These are phyloP conservation scores for Aporophyla nigra DNA, from an alignment of 2,888 invertebrate species.

Conservation along the genomic window DNA sequence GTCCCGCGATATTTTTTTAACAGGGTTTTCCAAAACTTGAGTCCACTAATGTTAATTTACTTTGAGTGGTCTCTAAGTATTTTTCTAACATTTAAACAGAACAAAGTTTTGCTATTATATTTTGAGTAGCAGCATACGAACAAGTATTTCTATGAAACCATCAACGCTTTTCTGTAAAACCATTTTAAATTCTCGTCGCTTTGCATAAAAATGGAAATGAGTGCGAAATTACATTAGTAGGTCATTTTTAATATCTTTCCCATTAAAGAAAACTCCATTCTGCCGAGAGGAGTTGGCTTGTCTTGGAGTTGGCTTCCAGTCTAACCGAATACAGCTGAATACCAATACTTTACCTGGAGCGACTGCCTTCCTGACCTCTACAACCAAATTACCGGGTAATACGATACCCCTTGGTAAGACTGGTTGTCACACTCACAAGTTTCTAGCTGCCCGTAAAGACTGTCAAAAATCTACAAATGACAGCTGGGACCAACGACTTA, in stretches of 20 bases:
- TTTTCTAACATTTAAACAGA: conserved; percentile 19
- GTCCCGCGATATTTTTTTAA: too few species aligned
- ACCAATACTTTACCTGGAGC: background rate
- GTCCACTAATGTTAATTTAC: conserved; percentile 1
- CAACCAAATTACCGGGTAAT: background rate
- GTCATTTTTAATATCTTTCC: conserved; percentile 31
- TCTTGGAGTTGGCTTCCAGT: background rate
- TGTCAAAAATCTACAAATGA: background rate
- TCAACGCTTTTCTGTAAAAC: conserved; percentile 28
- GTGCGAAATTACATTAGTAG: conserved; percentile 30
- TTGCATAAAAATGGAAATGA: conserved; percentile 60
- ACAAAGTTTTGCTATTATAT: too few species aligned
- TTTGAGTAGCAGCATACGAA: too few species aligned
- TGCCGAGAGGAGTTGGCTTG: background rate
- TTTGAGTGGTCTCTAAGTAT: conserved; percentile 13
- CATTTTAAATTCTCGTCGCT: conserved; percentile 42
- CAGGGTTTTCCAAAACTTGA: conserved; percentile 1
- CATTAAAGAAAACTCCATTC: conserved; percentile 9
- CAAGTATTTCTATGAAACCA: conserved; percentile 38
- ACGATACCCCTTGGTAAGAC: background rate
- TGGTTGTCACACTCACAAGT: background rate
- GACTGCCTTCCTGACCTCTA: too few species aligned
- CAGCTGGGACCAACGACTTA: background rate
- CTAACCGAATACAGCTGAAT: background rate
- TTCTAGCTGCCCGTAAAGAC: background rate